A percentile compares a stretch with the other conserved stretches of the same genome.
Evolutionary conservation across 2,113 vertebrate species (phyloP).

Genomic region (Scartelaos histophorus): DNA sequence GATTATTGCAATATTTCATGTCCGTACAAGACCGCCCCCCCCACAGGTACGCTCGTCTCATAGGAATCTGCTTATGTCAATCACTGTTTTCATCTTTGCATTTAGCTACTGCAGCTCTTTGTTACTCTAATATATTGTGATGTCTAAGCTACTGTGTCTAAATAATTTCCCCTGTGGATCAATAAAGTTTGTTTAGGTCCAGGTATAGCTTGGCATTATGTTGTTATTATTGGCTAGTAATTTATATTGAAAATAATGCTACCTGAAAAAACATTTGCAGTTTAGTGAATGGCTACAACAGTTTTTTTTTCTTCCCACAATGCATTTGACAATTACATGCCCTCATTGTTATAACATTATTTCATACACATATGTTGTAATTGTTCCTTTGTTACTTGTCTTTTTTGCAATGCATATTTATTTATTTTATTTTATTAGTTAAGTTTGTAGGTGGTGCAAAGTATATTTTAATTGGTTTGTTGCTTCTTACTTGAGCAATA

Average conservation of each 20-base stretch:
- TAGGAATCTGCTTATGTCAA: too few relatives aligned
- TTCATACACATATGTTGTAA: background rate
- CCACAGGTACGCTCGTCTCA: constrained; percentile 50
- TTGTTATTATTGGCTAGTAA: background rate
- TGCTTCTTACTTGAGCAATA: background rate
- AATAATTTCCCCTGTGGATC: too few relatives aligned
- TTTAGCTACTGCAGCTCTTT: too few relatives aligned
- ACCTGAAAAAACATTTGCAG: background rate
- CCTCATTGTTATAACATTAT: background rate
- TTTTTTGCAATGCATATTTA: background rate
- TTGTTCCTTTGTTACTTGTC: background rate
- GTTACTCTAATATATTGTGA: too few relatives aligned
- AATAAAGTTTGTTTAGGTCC: too few relatives aligned
- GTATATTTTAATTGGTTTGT: background rate
- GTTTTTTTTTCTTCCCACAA: too few relatives aligned
- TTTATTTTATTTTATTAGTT: too few relatives aligned
- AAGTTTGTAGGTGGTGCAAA: background rate
- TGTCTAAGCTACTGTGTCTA: too few relatives aligned
- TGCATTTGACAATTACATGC: background rate
- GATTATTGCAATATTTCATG: constrained; percentile 51
- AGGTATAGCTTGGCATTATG: background rate
- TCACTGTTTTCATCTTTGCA: too few relatives aligned
- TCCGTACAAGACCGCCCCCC: constrained; percentile 28
- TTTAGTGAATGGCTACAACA: too few relatives aligned
- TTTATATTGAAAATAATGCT: background rate